Conservation (phyloP, 92 coral and sea anemone species). For the Zoanthus solanderi region DNA sequence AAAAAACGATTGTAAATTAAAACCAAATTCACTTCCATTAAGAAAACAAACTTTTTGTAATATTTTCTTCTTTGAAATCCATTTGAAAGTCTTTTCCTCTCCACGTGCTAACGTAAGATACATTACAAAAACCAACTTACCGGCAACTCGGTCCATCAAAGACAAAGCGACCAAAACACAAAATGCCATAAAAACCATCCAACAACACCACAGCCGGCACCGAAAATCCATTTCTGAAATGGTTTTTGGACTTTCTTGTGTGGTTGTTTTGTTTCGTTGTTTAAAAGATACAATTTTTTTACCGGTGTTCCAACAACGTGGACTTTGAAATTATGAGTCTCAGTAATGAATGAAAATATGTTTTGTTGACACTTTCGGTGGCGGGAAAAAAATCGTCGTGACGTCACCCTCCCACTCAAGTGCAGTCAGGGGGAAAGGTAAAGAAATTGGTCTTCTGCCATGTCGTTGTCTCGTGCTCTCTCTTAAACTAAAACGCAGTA, state of each 20-base stretch:
- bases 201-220: constrained; percentile 15
- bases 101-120: too few species aligned
- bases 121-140: background rate
- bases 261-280: background rate
- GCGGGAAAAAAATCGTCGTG: constrained; percentile 19
- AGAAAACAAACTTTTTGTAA: too few species aligned
- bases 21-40: too few species aligned
- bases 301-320: constrained; percentile 17
- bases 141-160: constrained; percentile 5
- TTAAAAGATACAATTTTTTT: background rate
- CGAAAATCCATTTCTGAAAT: constrained; percentile 13
- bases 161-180: background rate
- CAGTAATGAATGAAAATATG: constrained; percentile 14
- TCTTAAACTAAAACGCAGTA: background rate
- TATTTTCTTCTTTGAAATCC: too few species aligned
- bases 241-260: background rate
- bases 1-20: too few species aligned
- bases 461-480: constrained; percentile 7
- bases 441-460: background rate
- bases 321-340: constrained; percentile 20
- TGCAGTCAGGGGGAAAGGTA: constrained; percentile 1
- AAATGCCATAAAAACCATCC: background rate
- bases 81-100: background rate
- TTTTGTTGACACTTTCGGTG: constrained; percentile 33
- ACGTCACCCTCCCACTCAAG: constrained; percentile 42